A percentile compares a stretch with the other conserved stretches of the same genome.
phyloP scores from a whole-genome alignment of 1,140 invertebrate genomes.

The Caerostris darwini region DNA sequence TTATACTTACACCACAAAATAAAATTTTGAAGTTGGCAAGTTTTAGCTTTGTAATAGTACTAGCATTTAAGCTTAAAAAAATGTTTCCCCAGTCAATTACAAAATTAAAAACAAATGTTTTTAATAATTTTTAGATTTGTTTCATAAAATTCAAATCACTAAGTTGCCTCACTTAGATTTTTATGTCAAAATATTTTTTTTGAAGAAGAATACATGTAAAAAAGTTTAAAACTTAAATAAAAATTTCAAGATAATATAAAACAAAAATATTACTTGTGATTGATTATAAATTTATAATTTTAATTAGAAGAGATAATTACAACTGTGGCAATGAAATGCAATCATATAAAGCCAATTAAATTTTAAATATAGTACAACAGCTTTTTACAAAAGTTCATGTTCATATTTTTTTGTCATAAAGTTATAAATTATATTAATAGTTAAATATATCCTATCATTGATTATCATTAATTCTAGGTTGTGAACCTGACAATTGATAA shows the following conservation, averaged over 20 bases:
- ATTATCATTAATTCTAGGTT: constrained; percentile 65
- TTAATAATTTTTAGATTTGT: no score
- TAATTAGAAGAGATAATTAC: background rate
- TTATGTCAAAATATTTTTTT: background rate
- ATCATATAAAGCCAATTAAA: background rate
- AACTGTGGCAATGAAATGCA: background rate
- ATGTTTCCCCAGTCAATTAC: no score
- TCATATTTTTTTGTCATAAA: background rate
- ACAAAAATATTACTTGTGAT: background rate
- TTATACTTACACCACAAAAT: no score
- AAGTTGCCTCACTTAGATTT: no score
- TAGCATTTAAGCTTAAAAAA: no score
- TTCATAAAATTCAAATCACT: no score
- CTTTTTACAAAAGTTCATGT: constrained; percentile 50
- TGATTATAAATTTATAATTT: background rate
- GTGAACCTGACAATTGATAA: constrained; percentile 59
- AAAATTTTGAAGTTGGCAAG: no score
- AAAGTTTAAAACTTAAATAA: background rate
- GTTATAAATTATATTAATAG: background rate
- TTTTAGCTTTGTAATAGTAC: no score
- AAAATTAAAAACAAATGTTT: no score
- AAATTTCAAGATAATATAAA: background rate
- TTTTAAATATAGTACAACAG: background rate
- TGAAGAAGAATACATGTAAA: background rate
- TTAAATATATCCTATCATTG: constrained; percentile 44